Conservation (phyloP, 2,113 vertebrate species). For the Manacus vitellinus region DNA sequence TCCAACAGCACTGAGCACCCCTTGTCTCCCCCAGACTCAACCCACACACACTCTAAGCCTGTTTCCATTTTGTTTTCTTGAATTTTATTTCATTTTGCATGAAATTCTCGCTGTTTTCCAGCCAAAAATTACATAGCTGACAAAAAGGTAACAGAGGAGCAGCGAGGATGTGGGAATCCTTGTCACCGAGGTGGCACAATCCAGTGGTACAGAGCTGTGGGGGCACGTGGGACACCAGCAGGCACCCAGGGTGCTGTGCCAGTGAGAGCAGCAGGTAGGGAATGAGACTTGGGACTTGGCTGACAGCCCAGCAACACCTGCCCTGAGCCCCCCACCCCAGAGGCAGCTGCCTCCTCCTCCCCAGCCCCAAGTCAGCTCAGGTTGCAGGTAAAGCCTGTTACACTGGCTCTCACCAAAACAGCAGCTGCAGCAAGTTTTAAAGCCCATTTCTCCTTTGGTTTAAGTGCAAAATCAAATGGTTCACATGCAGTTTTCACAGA, state of each 20-base stretch:
- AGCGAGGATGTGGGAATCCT: not conserved
- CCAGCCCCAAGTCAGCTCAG: not conserved
- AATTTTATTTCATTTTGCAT: constrained; percentile 55
- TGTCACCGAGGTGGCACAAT: not conserved
- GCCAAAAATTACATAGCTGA: not conserved
- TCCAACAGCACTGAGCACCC: not conserved
- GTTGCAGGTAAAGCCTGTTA: not conserved
- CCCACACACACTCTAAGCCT: rapidly evolving
- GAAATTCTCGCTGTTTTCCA: not conserved
- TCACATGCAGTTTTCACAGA: not conserved
- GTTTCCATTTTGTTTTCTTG: not conserved
- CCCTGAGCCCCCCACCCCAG: not conserved
- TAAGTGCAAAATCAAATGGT: not conserved
- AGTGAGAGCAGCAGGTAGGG: constrained; percentile 21
- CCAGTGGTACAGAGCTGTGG: not conserved
- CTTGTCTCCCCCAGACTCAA: not conserved
- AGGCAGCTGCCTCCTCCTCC: not conserved
- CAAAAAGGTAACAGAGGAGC: not conserved
- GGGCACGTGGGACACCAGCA: not conserved
- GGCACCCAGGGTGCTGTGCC: not conserved
- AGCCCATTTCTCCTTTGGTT: constrained; percentile 46
- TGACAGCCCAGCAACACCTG: not conserved
- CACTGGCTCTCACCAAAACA: not conserved
- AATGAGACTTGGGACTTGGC: not conserved
- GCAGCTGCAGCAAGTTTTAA: not conserved